Evolutionary conservation across 2,888 invertebrate genomes (phyloP).

Genomic region (Abrostola tripartita): DNA sequence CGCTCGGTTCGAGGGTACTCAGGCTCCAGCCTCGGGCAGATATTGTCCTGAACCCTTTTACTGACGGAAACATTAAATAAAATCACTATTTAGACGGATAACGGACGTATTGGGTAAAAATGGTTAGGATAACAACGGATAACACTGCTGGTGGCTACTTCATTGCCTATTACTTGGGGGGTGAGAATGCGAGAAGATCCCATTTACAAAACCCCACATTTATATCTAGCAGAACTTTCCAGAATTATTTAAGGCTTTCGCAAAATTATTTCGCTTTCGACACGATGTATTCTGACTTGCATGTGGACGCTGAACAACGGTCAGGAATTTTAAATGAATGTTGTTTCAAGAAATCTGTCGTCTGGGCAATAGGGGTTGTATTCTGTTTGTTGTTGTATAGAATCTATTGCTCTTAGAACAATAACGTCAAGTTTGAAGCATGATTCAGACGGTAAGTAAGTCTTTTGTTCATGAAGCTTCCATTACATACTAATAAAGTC

Average conservation of each 20-base stretch:
- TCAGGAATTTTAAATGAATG: conserved; percentile 33
- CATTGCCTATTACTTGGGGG: conserved; percentile 33
- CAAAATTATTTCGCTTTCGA: conserved; percentile 21
- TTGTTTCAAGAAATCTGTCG: conserved; percentile 15
- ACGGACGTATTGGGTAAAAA: conserved; percentile 54
- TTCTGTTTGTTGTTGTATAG: background rate
- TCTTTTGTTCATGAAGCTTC: no score
- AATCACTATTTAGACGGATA: conserved; percentile 56
- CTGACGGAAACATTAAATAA: conserved; percentile 67
- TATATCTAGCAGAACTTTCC: conserved; percentile 14
- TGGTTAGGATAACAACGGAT: conserved; percentile 46
- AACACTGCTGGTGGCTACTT: conserved; percentile 37
- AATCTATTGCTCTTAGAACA: conserved; percentile 8
- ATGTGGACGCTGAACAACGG: background rate
- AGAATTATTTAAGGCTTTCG: conserved; percentile 24
- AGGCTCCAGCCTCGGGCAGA: conserved; percentile 46
- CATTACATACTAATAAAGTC: no score
- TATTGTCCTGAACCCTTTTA: conserved; percentile 59
- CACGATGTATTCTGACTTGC: conserved; percentile 26
- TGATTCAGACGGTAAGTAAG: no score
- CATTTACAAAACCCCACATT: conserved; percentile 36
- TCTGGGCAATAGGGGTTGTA: conserved; percentile 8
- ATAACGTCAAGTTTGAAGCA: conserved; percentile 1
- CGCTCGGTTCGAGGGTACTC: conserved; percentile 36
- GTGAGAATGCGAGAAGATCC: conserved; percentile 28